Evolutionary conservation across 2,113 vertebrate species (phyloP).

Genomic region (Malurus elegans): DNA sequence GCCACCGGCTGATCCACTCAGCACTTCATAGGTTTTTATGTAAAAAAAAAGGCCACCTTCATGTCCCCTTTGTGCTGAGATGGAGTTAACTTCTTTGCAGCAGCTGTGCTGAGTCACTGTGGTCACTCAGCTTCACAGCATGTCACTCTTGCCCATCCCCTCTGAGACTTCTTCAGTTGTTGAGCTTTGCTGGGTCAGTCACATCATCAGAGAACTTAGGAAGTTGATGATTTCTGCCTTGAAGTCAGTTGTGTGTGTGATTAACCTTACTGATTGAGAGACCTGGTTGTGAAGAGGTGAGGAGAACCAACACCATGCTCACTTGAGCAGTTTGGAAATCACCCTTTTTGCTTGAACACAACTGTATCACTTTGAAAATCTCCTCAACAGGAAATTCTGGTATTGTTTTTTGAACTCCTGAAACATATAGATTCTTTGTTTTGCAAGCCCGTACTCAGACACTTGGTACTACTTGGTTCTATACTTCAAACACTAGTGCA

Average conservation of each 20-base stretch:
- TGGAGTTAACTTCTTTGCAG: background rate
- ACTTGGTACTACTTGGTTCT: background rate
- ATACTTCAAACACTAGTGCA: background rate
- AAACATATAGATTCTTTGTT: background rate
- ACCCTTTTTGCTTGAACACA: background rate
- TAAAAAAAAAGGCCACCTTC: background rate
- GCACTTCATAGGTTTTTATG: background rate
- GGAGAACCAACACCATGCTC: background rate
- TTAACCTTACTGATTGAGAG: background rate
- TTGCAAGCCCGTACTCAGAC: background rate
- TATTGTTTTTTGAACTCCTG: background rate
- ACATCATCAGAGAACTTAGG: background rate
- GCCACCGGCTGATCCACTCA: background rate
- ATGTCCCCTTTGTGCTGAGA: background rate
- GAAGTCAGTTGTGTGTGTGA: background rate
- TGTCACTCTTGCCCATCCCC: fast-evolving
- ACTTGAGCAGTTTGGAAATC: background rate
- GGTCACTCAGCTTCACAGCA: background rate
- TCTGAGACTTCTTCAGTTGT: background rate
- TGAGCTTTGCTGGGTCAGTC: background rate
- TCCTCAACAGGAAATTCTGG: background rate
- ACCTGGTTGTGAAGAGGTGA: background rate
- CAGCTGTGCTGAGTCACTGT: background rate
- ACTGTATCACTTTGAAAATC: background rate
- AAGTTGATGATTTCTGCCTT: background rate